A percentile compares a stretch with the other conserved stretches of the same genome.
Conservation (phyloP, 2,113 vertebrate species). For the Sinocyclocheilus anshuiensis region DNA sequence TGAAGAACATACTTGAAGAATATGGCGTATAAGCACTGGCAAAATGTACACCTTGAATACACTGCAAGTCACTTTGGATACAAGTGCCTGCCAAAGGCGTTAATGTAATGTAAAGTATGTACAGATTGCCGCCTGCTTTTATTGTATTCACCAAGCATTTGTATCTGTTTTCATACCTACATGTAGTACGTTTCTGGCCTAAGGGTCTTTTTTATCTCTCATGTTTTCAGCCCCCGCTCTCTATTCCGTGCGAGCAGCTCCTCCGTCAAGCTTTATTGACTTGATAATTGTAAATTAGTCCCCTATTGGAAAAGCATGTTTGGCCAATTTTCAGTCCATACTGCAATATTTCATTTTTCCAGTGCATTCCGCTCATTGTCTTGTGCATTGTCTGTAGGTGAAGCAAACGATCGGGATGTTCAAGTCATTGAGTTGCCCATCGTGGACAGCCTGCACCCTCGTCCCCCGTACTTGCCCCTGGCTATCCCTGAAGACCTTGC, state of each 20-base stretch:
- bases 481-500: constrained; percentile 94
- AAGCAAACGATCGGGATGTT: constrained; percentile 92
- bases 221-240: not conserved
- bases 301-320: constrained; percentile 19
- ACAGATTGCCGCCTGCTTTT: not conserved
- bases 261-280: constrained; percentile 7
- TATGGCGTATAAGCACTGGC: too few species aligned
- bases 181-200: not conserved
- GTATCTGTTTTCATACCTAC: constrained; percentile 9
- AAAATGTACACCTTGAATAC: not conserved
- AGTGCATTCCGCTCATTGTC: not conserved
- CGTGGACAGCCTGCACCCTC: constrained; percentile 96
- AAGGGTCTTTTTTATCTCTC: not conserved
- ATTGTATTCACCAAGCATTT: not conserved
- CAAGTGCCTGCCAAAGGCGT: not conserved
- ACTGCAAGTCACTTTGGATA: constrained; percentile 13
- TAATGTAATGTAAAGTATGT: not conserved
- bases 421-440: constrained; percentile 98
- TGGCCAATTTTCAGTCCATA: not conserved
- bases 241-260: not conserved
- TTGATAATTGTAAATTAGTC: constrained; percentile 29
- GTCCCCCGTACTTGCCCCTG: constrained; percentile 93
- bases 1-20: too few species aligned
- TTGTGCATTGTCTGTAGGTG: constrained; percentile 76
- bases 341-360: not conserved